Conservation (phyloP, 2,888 invertebrate genomes). For the Zeuzera pyrina region DNA sequence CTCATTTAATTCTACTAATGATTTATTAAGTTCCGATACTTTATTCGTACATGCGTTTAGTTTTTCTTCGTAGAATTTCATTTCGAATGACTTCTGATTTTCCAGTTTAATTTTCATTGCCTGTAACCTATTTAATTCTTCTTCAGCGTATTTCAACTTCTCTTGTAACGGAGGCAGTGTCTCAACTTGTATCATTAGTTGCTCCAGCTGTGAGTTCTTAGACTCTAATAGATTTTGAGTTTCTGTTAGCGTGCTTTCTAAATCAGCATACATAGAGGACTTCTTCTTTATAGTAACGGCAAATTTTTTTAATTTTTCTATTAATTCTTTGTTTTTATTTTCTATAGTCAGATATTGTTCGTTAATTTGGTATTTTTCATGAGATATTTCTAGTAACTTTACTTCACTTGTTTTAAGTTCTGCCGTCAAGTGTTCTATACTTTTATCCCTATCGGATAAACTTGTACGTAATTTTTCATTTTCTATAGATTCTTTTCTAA, state of each 20-base stretch:
- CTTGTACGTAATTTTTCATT: slow-evolving; percentile 75
- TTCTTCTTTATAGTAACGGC: slow-evolving; percentile 85
- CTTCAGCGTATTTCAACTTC: slow-evolving; percentile 50
- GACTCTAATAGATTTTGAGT: slow-evolving; percentile 40
- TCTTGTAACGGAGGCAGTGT: slow-evolving; percentile 48
- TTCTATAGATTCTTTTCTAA: slow-evolving; percentile 74
- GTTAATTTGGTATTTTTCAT: slow-evolving; percentile 53
- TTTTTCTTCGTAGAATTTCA: slow-evolving; percentile 24
- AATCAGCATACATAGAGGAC: slow-evolving; percentile 74
- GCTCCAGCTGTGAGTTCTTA: slow-evolving; percentile 43
- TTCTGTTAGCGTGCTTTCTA: slow-evolving; percentile 69
- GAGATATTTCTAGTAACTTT: slow-evolving; percentile 44
- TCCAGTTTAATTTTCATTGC: slow-evolving; percentile 35
- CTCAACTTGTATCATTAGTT: slow-evolving; percentile 43
- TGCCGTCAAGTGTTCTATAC: slow-evolving; percentile 55
- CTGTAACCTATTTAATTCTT: slow-evolving; percentile 45
- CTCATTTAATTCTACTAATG: slow-evolving; percentile 29
- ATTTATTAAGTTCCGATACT: slow-evolving; percentile 30
- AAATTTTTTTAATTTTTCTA: slow-evolving; percentile 85
- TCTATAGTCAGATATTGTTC: slow-evolving; percentile 57
- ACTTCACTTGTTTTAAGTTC: slow-evolving; percentile 53
- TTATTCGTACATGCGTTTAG: slow-evolving; percentile 28
- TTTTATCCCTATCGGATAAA: slow-evolving; percentile 67
- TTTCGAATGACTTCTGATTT: slow-evolving; percentile 36
- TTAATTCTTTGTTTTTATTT: slow-evolving; percentile 77